phyloP scores from a whole-genome alignment of 2,797 vertebrate genomes.

The Pipistrellus nathusii region DNA sequence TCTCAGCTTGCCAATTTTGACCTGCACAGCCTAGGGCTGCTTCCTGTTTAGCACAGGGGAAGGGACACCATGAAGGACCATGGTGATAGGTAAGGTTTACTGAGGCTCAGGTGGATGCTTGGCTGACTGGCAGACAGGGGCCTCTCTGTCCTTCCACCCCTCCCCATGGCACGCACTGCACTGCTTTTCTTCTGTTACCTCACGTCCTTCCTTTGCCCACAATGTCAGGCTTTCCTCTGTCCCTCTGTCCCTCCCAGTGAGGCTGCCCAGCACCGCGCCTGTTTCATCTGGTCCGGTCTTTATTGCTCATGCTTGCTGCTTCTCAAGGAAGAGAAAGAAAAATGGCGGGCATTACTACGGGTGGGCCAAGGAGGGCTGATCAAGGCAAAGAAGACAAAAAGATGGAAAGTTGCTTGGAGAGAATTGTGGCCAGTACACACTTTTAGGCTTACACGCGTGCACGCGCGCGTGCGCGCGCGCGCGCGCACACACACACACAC shows the following conservation, averaged over 20 bases:
- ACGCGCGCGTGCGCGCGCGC: too few species aligned
- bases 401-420: neutral
- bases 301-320: too few species aligned
- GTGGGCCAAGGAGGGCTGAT: neutral
- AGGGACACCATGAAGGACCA: too few species aligned
- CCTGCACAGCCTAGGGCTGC: neutral
- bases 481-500: accelerated
- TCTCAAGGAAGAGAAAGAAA: neutral
- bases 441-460: accelerated
- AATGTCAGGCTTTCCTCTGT: too few species aligned
- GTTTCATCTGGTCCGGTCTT: accelerated
- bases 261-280: neutral
- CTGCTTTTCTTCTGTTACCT: neutral
- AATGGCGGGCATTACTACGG: neutral
- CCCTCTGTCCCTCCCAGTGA: accelerated
- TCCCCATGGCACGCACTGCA: accelerated
- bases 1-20: neutral
- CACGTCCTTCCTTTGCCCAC: neutral
- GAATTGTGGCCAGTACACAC: neutral
- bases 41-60: accelerated
- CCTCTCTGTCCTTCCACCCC: accelerated
- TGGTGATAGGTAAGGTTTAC: neutral
- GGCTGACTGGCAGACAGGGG: neutral
- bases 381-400: neutral
- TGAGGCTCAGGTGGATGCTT: neutral